Evolutionary conservation across 2,113 vertebrate genomes (phyloP), one percentile per base, ranked within the genome.

Genomic region (Peromyscus polionotus): DNA sequence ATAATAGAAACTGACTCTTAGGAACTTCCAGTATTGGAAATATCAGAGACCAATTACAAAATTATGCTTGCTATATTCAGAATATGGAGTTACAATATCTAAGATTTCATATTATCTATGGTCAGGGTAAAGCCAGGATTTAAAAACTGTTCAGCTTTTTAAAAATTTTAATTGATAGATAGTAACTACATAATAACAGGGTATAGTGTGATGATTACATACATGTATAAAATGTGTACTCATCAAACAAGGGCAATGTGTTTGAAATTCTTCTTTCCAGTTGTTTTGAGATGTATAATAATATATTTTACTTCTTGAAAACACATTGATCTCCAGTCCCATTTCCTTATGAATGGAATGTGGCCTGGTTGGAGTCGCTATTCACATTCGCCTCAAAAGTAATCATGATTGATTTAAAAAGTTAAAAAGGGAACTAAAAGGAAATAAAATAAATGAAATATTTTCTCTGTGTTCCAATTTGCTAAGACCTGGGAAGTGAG

Each of bases 401-500:
- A 97, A 75, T 14, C 17, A 59, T 57, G 45, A 68, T 28, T 80
- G 63, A 95, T 48, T 88, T 51, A 31, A 90, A 93, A 73, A 81
- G 73, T 95, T 31, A 77, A 51, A 93, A 85, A 13, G 17, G 4
- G 7, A 48, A 39, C 7, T 88, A 84, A 73, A 95, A 16, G 28
- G 36, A 83, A 51, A 83, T 45, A 54, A 84, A 83, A 81, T 3
- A 91, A 42, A 87, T 81, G 28, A 19, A 91, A 20, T 5, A 39
- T 96, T 88, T 89, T 17, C 24, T 93, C 68, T n/a, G 22, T 39
- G 72, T 42, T 70, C 13, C 42, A 80, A 26, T 94, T 68, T 91
- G 8, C 31, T 93, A 86, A 85, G 16, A 57, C 9, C 45, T 73
- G 4, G 22, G 39, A 17, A 95, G 9, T 72, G 8, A 65, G 28